These are phyloP conservation scores for Lypha dubia DNA, from an alignment of 2,888 invertebrate genomes.

Conservation along the genomic window DNA sequence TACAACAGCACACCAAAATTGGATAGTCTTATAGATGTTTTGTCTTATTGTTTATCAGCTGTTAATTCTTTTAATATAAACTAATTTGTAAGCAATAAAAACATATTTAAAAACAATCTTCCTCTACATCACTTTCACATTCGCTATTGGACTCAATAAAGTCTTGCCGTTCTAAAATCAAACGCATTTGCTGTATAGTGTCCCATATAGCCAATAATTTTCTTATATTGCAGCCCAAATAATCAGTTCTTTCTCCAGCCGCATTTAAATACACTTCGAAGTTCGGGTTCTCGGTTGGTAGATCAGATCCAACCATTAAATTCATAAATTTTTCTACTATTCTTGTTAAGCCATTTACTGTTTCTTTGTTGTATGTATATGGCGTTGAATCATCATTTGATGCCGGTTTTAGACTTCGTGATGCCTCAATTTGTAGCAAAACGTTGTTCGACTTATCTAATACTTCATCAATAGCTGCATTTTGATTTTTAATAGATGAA, in stretches of 20 bases:
- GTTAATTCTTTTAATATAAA: conserved; percentile 75
- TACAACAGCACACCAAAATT: conserved; percentile 70
- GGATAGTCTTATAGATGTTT: conserved; percentile 77
- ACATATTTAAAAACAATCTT: conserved; percentile 33
- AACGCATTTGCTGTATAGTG: conserved; percentile 74
- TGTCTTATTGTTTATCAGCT: conserved; percentile 77
- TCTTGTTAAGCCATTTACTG: conserved; percentile 75
- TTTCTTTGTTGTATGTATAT: conserved; percentile 75
- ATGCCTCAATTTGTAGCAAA: conserved; percentile 78
- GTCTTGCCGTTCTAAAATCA: conserved; percentile 48
- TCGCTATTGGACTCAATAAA: conserved; percentile 38
- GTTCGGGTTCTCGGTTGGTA: conserved; percentile 58
- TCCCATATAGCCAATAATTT: conserved; percentile 79
- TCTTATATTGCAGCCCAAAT: conserved; percentile 77
- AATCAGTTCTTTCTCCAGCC: conserved; percentile 76
- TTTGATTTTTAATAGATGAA: conserved; percentile 74
- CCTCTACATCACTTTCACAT: conserved; percentile 32
- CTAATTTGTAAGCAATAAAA: conserved; percentile 14
- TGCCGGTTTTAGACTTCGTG: conserved; percentile 61
- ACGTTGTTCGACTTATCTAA: conserved; percentile 80
- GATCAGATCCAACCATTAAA: conserved; percentile 67
- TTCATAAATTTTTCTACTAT: conserved; percentile 76
- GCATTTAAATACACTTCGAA: conserved; percentile 73
- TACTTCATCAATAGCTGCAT: conserved; percentile 76
- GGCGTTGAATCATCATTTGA: conserved; percentile 50